Percentiles rank a stretch among this genome's conserved stretches.
These are phyloP conservation scores for Drosophila mercatorum DNA, from an alignment of 2,888 invertebrate genomes.

Conservation along the genomic window DNA sequence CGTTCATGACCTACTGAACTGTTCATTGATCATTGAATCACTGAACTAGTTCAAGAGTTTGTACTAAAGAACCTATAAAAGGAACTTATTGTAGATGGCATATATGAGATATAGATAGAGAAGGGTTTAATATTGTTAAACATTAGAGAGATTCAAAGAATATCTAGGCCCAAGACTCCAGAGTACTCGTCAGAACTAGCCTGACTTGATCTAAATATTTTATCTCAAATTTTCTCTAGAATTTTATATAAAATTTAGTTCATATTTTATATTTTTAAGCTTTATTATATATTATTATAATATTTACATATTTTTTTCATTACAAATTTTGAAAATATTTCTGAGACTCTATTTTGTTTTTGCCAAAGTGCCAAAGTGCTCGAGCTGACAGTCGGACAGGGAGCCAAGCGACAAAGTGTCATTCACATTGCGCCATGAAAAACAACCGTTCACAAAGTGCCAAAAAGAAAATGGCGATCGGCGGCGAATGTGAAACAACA, in stretches of 20 bases:
- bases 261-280: background rate
- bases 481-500: slow-evolving; percentile 8
- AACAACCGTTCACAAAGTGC: slow-evolving; percentile 37
- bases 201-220: background rate
- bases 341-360: slow-evolving; percentile 5
- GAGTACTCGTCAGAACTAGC: background rate
- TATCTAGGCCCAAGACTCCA: background rate
- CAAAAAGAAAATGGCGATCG: slow-evolving; percentile 47
- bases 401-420: slow-evolving; percentile 46
- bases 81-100: background rate
- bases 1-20: slow-evolving; percentile 2
- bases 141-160: background rate
- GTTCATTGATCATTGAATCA: background rate
- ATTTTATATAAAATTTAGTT: background rate
- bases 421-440: slow-evolving; percentile 47
- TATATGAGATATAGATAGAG: background rate
- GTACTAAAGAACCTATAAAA: background rate
- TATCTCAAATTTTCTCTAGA: too few species aligned
- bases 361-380: slow-evolving; percentile 22
- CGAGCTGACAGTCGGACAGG: background rate
- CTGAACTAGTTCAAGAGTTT: background rate
- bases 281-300: too few species aligned
- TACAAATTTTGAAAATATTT: background rate
- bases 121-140: background rate
- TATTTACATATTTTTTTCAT: too few species aligned